Base-by-base conservation (phyloP, 2,888 invertebrate species). In the Bellardia pandia region DNA sequence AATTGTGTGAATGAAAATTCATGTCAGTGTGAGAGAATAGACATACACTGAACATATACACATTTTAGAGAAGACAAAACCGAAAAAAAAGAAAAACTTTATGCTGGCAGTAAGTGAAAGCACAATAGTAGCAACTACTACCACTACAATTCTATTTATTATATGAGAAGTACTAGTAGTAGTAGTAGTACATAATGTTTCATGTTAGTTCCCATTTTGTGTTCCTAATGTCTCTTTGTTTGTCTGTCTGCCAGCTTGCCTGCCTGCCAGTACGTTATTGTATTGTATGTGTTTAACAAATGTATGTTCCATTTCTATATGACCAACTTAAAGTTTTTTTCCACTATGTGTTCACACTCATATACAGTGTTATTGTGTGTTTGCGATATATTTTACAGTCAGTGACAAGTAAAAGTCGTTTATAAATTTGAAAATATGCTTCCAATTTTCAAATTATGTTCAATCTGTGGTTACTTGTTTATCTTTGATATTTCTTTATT, bases 1-100 rank as follows among this genome's bases (percentile, higher is more conserved):
- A 75, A 82, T 81, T 85, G 87, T 82, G 45, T 77, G 78, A 80
- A 83, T 75, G 69, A 62, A 68, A 80, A 79, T 82, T 58, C 60
- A 62, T 85, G 78, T 74, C 62, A 75, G 81, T 78, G 42, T 82
- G 69, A 62, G 51, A 58, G 83, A 64, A 79, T 71, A 66, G 62
- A 75, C 71, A 69, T 66, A 72, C 42, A 68, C 40, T 64, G 30
- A 7, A 30, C 23, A 42, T 51, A n/a, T 60, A 23, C 6, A 56
- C 62, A 69, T 79, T 71, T 13, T 14, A 71, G 56, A 74, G 69
- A 37, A 51, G 23, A 30, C 5, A 3, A 13, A 45, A 56, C 53
- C 37, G 42, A 51, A 66, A 16, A 69, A 62, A 0, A 40, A 42
- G n/a, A 66, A 82, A 62, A 30, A 66, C 16, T 75, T 75, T 51